Conservation (phyloP, 2,113 vertebrate species). For the Nesospiza acunhae region DNA sequence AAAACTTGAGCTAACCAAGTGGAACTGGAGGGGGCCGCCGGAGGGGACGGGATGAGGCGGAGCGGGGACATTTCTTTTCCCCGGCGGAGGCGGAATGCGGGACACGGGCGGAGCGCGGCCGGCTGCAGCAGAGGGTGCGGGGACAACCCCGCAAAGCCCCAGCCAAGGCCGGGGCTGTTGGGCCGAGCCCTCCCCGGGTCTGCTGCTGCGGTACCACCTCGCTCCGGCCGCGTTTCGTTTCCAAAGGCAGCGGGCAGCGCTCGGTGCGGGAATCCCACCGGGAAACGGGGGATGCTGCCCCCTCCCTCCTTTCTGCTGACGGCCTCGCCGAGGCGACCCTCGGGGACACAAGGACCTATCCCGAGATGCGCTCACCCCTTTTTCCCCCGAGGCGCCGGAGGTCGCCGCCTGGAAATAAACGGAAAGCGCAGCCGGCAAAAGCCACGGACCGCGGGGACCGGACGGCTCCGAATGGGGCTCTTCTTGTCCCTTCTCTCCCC, state of each 20-base stretch:
- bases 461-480: accelerated
- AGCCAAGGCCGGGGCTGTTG: accelerated
- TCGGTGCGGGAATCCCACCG: neutral
- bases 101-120: neutral
- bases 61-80: neutral
- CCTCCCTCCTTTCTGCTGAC: neutral
- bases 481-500: neutral
- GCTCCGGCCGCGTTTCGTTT: neutral
- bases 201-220: neutral
- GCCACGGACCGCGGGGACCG: accelerated
- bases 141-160: neutral
- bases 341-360: no score
- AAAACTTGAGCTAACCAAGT: slow-evolving; percentile 79
- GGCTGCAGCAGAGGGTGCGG: neutral
- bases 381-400: accelerated
- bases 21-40: slow-evolving; percentile 68
- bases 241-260: neutral
- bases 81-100: neutral
- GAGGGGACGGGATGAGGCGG: slow-evolving; percentile 1
- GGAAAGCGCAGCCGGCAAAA: neutral
- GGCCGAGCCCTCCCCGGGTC: neutral
- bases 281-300: neutral
- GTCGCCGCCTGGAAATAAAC: neutral
- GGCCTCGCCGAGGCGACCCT: neutral
- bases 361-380: neutral